These are phyloP conservation scores for Tauraco erythrolophus DNA, from an alignment of 2,113 vertebrate genomes.

Conservation along the genomic window DNA sequence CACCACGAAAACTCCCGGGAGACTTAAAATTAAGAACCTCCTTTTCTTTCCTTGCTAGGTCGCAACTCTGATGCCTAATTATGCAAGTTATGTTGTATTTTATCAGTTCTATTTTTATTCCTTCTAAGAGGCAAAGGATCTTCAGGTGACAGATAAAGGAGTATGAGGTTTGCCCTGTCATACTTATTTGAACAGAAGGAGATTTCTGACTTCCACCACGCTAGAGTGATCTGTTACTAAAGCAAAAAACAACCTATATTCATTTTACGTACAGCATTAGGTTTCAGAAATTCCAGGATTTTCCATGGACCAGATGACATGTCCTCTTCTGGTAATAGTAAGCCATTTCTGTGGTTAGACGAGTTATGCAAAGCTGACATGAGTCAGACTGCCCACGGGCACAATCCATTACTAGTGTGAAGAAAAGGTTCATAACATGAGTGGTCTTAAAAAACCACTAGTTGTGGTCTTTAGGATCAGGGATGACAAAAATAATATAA, in stretches of 20 bases:
- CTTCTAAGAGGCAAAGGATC: background rate
- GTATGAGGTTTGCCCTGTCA: background rate
- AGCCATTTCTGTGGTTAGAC: background rate
- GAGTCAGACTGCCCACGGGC: background rate
- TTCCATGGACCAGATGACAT: background rate
- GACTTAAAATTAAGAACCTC: background rate
- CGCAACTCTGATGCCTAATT: background rate
- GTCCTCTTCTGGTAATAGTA: background rate
- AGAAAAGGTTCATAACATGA: background rate
- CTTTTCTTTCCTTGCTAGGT: background rate
- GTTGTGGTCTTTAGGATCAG: background rate
- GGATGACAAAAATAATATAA: background rate
- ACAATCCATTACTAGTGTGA: background rate
- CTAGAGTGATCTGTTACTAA: background rate
- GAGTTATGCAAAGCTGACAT: background rate
- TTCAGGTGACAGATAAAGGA: background rate
- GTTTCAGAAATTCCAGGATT: background rate
- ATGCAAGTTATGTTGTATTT: background rate
- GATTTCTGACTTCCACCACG: background rate
- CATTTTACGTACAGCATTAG: background rate
- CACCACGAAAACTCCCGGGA: rapidly evolving
- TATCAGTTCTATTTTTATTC: background rate
- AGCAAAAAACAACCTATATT: background rate
- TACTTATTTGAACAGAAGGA: background rate
- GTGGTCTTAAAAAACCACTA: background rate